Percentiles rank a stretch among this genome's conserved stretches.
These are phyloP conservation scores for Andrena cerasifolii DNA, from an alignment of 1,140 invertebrate genomes.

Conservation along the genomic window DNA sequence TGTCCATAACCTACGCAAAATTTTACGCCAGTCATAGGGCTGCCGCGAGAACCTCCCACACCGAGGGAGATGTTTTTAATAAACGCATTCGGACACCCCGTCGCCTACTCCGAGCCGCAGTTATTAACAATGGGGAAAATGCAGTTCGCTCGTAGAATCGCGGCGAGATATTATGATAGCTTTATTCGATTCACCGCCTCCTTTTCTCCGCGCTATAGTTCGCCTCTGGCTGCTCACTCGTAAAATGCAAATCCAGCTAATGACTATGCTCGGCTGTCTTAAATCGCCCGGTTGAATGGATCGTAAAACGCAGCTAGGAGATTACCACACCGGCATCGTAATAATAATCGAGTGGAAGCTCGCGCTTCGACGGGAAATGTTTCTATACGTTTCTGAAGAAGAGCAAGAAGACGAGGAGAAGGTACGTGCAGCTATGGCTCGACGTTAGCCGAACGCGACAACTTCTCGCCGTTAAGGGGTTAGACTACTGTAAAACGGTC, in stretches of 20 bases:
- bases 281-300: slow-evolving; percentile 69
- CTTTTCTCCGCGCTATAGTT: slow-evolving; percentile 20
- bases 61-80: no score
- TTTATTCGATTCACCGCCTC: slow-evolving; percentile 10
- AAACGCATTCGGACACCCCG: no score
- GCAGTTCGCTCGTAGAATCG: no score
- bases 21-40: neutral
- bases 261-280: slow-evolving; percentile 62
- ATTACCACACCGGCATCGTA: slow-evolving; percentile 48
- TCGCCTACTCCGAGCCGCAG: no score
- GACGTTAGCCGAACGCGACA: slow-evolving; percentile 1
- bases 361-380: slow-evolving; percentile 45
- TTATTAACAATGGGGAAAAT: no score
- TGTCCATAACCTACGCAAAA: neutral
- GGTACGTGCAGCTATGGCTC: neutral
- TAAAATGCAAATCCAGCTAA: slow-evolving; percentile 78
- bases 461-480: neutral
- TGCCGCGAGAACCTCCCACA: neutral
- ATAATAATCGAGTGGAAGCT: slow-evolving; percentile 72
- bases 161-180: neutral
- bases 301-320: slow-evolving; percentile 72
- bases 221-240: slow-evolving; percentile 65
- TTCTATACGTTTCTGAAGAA: slow-evolving; percentile 50
- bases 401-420: neutral
- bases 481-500: no score